phyloP scores from a whole-genome alignment of 1,140 invertebrate species.

The Wasmannia auropunctata region DNA sequence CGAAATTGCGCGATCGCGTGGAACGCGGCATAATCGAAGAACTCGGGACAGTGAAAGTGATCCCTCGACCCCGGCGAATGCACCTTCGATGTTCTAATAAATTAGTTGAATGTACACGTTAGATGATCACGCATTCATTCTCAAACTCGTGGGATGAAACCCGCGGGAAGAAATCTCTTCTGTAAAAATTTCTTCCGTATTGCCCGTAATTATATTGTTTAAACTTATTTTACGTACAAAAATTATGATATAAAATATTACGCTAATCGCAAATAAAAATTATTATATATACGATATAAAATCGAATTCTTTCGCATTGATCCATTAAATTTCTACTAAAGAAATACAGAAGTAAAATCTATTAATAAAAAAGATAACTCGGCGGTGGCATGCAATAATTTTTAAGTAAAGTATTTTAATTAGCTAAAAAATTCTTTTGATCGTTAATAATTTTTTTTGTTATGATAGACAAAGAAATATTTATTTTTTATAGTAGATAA shows the following conservation, averaged over 20 bases:
- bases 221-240: not conserved
- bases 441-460: not conserved
- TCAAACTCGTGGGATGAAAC: constrained; percentile 12
- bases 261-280: not conserved
- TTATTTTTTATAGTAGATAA: not conserved
- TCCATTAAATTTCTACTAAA: not conserved
- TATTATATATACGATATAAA: not conserved
- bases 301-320: not conserved
- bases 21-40: constrained; percentile 15
- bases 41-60: constrained; percentile 46
- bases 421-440: not conserved
- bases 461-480: not conserved
- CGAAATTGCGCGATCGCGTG: constrained; percentile 17
- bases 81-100: constrained; percentile 23
- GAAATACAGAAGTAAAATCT: not conserved
- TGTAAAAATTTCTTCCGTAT: not conserved
- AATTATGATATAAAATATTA: not conserved
- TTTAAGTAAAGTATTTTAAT: not conserved
- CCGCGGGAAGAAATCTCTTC: not conserved
- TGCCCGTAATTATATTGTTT: not conserved
- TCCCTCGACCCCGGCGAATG: constrained; percentile 26
- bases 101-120: constrained; percentile 27
- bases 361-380: not conserved
- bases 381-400: not conserved
- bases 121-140: constrained; percentile 18